A percentile compares a stretch with the other conserved stretches of the same genome.
Conservation (phyloP, 2,113 vertebrate genomes). For the Tauraco erythrolophus region DNA sequence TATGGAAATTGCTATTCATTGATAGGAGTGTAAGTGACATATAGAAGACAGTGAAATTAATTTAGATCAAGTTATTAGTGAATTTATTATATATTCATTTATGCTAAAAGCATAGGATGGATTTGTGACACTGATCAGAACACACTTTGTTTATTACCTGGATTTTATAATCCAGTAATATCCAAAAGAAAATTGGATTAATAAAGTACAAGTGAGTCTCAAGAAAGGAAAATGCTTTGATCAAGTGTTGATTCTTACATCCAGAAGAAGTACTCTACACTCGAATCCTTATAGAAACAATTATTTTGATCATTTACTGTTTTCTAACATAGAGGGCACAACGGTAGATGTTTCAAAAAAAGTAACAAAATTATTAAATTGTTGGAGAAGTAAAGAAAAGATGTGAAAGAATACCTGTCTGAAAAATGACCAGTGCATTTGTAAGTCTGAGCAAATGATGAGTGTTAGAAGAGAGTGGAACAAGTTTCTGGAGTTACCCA, state of each 20-base stretch:
- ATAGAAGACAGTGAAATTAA: not conserved
- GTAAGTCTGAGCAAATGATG: not conserved
- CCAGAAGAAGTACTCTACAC: not conserved
- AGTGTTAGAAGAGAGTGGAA: not conserved
- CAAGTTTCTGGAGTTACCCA: not conserved
- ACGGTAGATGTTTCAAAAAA: not conserved
- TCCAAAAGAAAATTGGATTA: not conserved
- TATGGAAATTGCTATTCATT: not conserved
- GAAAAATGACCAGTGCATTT: not conserved
- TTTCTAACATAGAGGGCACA: not conserved
- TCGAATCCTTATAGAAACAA: not conserved
- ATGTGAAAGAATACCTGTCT: accelerated
- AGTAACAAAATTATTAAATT: not conserved
- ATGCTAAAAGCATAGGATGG: not conserved
- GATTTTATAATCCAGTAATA: not conserved
- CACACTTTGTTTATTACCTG: not conserved
- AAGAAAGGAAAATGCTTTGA: not conserved
- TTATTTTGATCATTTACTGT: not conserved
- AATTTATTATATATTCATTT: not conserved
- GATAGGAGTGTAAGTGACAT: not conserved
- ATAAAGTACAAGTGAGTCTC: not conserved
- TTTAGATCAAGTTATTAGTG: not conserved
- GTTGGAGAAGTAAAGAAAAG: not conserved
- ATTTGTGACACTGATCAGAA: not conserved
- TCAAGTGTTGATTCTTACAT: not conserved